A percentile compares a stretch with the other conserved stretches of the same genome.
These are phyloP conservation scores for Luscinia megarhynchos DNA, from an alignment of 2,797 vertebrate species.

Conservation along the genomic window DNA sequence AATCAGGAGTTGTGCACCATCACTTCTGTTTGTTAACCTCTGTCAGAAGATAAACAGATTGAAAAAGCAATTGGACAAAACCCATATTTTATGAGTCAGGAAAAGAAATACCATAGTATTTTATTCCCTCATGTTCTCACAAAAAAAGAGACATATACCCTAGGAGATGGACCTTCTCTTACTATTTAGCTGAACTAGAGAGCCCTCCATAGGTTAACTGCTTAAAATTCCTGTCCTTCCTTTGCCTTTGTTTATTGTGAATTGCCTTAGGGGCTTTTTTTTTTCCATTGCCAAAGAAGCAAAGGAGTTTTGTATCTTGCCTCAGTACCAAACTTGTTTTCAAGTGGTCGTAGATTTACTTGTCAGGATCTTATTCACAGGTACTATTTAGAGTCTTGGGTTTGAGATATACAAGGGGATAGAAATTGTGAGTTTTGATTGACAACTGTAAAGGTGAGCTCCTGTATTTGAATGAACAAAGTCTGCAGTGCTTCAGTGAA, in stretches of 20 bases:
- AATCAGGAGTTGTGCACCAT: not conserved
- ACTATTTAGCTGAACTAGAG: not conserved
- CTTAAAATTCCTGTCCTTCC: not conserved
- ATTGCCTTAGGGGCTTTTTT: not conserved
- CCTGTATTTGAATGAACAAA: not conserved
- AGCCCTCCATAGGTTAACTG: not conserved
- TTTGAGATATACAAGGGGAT: not conserved
- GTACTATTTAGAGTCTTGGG: not conserved
- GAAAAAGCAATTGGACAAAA: not conserved
- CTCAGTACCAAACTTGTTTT: not conserved
- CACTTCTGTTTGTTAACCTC: not conserved
- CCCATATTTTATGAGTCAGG: not conserved
- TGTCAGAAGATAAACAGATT: not conserved
- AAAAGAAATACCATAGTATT: not conserved
- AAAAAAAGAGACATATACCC: not conserved
- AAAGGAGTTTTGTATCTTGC: not conserved
- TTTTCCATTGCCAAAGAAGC: not conserved
- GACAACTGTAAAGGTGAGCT: not conserved
- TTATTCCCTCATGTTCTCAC: not conserved
- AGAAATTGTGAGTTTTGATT: not conserved
- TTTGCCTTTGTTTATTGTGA: not conserved
- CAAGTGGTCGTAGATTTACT: not conserved
- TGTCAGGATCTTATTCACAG: not conserved
- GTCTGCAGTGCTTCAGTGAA: not conserved
- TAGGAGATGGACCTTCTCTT: not conserved